A percentile compares a stretch with the other conserved stretches of the same genome.
Conservation (phyloP, 2,888 invertebrate genomes). For the Ptychoptera contaminata region DNA sequence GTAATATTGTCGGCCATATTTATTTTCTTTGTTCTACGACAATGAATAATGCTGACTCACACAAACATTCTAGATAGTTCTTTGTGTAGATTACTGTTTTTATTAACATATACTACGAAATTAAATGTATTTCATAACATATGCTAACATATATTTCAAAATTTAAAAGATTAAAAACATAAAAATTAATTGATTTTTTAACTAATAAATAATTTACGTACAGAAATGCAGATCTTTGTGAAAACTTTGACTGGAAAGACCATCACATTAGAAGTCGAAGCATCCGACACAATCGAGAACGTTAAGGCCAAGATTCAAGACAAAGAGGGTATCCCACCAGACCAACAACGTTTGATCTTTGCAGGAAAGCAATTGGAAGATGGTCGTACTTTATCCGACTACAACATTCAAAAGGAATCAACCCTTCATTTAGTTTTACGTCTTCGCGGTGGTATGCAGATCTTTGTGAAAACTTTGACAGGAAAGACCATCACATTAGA, state of each 20-base stretch:
- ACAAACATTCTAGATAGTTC: too few species aligned
- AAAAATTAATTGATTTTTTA: too few species aligned
- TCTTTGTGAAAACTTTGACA: slow-evolving; percentile 89
- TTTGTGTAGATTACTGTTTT: too few species aligned
- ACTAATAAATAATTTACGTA: too few species aligned
- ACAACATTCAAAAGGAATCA: slow-evolving; percentile 90
- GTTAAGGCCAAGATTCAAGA: slow-evolving; percentile 87
- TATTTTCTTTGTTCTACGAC: too few species aligned
- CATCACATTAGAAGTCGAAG: slow-evolving; percentile 82
- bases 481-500: slow-evolving; percentile 88
- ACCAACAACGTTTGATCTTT: slow-evolving; percentile 78
- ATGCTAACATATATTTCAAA: too few species aligned
- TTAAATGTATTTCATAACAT: too few species aligned
- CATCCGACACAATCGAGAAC: slow-evolving; percentile 88
- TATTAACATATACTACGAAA: too few species aligned
- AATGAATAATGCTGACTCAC: too few species aligned
- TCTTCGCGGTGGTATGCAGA: slow-evolving; percentile 91
- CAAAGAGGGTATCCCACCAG: slow-evolving; percentile 82
- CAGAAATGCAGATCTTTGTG: slow-evolving; percentile 93
- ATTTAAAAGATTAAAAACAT: too few species aligned
- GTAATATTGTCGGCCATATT: too few species aligned
- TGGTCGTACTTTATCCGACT: slow-evolving; percentile 81
- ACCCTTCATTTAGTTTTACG: slow-evolving; percentile 89
- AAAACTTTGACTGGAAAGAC: slow-evolving; percentile 90
- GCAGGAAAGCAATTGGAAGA: slow-evolving; percentile 91